A percentile compares a stretch with the other conserved stretches of the same genome.
Conservation (phyloP, 2,888 invertebrate species). For the Thelaira solivaga region DNA sequence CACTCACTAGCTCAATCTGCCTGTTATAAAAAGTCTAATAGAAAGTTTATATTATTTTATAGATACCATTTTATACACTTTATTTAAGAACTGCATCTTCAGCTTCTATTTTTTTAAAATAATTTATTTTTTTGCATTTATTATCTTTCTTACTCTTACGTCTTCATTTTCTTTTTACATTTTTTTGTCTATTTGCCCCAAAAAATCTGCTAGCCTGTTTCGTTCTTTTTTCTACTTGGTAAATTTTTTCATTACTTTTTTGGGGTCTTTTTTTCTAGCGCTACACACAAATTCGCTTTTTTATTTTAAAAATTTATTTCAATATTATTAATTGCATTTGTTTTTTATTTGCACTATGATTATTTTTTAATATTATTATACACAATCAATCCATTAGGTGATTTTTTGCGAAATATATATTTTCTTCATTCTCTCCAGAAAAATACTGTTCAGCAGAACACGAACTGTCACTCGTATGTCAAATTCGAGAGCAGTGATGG, state of each 20-base stretch:
- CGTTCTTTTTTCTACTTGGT: conserved; percentile 44
- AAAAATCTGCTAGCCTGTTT: conserved; percentile 59
- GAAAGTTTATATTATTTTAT: too few species aligned
- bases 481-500: too few species aligned
- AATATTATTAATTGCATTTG: conserved; percentile 42
- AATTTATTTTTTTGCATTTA: conserved; percentile 10
- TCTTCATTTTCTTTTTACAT: conserved; percentile 38
- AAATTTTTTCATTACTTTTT: conserved; percentile 35
- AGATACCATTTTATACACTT: too few species aligned
- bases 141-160: conserved; percentile 32
- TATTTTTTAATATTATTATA: conserved; percentile 2
- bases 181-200: conserved; percentile 52
- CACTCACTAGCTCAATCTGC: conserved; percentile 9
- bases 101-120: neutral
- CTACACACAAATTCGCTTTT: conserved; percentile 34
- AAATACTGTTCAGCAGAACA: conserved; percentile 58
- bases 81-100: too few species aligned
- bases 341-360: conserved; percentile 48
- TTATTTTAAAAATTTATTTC: conserved; percentile 21
- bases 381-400: neutral
- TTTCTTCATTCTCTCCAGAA: conserved; percentile 49
- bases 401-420: conserved; percentile 45
- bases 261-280: conserved; percentile 32
- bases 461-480: conserved; percentile 64
- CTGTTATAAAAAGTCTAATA: conserved; percentile 22